These are phyloP conservation scores for Amazonetta brasiliensis DNA, from an alignment of 2,797 vertebrate genomes.

Conservation along the genomic window DNA sequence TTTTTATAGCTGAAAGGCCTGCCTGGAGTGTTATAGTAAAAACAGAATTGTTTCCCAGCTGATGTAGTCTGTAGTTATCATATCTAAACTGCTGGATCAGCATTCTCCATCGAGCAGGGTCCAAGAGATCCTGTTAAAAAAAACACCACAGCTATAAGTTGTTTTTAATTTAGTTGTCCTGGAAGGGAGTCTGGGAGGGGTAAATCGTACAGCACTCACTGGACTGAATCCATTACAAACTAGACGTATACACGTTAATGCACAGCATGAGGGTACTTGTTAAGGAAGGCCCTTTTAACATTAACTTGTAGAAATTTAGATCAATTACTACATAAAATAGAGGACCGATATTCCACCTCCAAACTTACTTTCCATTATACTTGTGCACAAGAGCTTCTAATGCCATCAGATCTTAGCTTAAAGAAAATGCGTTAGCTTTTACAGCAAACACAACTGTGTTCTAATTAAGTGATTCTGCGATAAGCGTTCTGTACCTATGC, in stretches of 20 bases:
- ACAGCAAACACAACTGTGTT: background rate
- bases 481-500: no score
- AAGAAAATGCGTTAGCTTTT: background rate
- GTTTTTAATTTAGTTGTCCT: background rate
- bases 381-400: background rate
- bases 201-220: background rate
- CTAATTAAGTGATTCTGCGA: background rate
- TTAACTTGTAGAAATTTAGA: background rate
- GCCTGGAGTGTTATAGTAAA: constrained; percentile 99
- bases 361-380: background rate
- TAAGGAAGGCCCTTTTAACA: background rate
- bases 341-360: background rate
- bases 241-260: background rate
- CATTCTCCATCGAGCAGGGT: constrained; percentile 99
- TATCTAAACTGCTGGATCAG: constrained; percentile 99
- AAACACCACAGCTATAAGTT: background rate
- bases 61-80: constrained; percentile 99
- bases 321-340: background rate
- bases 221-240: background rate
- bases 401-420: background rate
- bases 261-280: background rate
- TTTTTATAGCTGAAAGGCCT: constrained; percentile 98
- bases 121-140: constrained; percentile 92
- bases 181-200: background rate
- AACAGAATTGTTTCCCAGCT: constrained; percentile 98